phyloP scores from a whole-genome alignment of 2,888 invertebrate genomes.

The Orthosia gracilis region DNA sequence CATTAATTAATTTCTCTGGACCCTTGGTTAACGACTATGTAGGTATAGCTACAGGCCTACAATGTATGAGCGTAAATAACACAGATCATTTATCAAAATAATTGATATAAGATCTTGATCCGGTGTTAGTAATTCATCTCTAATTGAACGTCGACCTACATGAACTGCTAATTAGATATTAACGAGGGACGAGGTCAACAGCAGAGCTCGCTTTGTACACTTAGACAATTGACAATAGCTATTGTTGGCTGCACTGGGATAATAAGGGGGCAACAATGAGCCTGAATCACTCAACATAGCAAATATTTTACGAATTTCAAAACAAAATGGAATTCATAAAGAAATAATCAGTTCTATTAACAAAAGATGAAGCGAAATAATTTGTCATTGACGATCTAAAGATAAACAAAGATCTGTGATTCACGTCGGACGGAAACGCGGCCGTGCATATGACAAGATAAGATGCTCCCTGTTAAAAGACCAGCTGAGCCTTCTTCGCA shows the following conservation, averaged over 20 bases:
- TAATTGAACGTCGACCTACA: constrained; percentile 63
- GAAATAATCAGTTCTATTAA: constrained; percentile 27
- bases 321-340: constrained; percentile 20
- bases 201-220: constrained; percentile 34
- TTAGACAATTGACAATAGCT: constrained; percentile 54
- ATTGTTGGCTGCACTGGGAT: constrained; percentile 39
- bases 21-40: neutral
- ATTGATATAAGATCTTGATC: constrained; percentile 54
- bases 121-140: constrained; percentile 50
- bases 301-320: constrained; percentile 26
- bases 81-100: constrained; percentile 46
- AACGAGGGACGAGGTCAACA: constrained; percentile 65
- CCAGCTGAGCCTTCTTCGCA: constrained; percentile 42
- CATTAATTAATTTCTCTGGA: constrained; percentile 4
- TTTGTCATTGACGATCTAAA: constrained; percentile 48
- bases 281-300: constrained; percentile 19
- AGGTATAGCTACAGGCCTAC: neutral
- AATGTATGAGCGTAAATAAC: constrained; percentile 12
- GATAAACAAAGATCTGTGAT: constrained; percentile 57
- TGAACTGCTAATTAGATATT: constrained; percentile 58
- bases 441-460: constrained; percentile 68
- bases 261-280: constrained; percentile 18
- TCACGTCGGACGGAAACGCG: constrained; percentile 54
- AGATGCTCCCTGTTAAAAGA: constrained; percentile 45
- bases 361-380: constrained; percentile 36